Percentiles rank a stretch among this genome's conserved stretches.
Evolutionary conservation across 2,888 invertebrate genomes (phyloP).

Genomic region (Rhagophthalmus giganteus): DNA sequence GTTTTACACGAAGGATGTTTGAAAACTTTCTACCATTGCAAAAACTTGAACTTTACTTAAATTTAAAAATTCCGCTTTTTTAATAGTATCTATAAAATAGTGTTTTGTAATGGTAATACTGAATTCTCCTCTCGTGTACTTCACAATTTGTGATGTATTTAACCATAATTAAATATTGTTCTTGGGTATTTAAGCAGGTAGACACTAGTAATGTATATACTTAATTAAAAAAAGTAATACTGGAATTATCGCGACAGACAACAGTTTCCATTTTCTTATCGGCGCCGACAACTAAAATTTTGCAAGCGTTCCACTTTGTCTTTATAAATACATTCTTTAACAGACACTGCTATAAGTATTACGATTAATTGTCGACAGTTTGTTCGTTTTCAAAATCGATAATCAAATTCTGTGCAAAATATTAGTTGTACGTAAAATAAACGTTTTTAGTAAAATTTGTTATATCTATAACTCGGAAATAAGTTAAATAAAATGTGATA

Average conservation of each 20-base stretch:
- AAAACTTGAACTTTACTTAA: not conserved
- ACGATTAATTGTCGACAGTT: too few species aligned
- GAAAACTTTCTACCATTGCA: not conserved
- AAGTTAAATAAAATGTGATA: slow-evolving; percentile 46
- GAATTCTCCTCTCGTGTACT: slow-evolving; percentile 10
- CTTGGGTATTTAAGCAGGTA: slow-evolving; percentile 32
- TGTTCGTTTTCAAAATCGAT: too few species aligned
- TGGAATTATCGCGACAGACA: slow-evolving; percentile 16
- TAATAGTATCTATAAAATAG: not conserved
- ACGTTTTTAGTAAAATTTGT: slow-evolving; percentile 21
- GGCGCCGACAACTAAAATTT: slow-evolving; percentile 11
- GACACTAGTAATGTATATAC: slow-evolving; percentile 27
- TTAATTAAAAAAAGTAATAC: slow-evolving; percentile 19
- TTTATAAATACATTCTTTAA: slow-evolving; percentile 1
- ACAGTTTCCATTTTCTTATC: slow-evolving; percentile 11
- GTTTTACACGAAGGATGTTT: not conserved
- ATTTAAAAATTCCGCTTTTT: not conserved
- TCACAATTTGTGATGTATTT: slow-evolving; percentile 25
- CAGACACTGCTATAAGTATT: too few species aligned
- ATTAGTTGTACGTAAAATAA: slow-evolving; percentile 15
- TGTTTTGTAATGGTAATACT: not conserved
- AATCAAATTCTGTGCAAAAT: too few species aligned
- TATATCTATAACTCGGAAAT: slow-evolving; percentile 25
- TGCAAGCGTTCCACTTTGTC: not conserved
- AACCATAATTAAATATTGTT: slow-evolving; percentile 28